Conservation (phyloP, 2,888 invertebrate genomes). For the Tubulanus polymorphus region DNA sequence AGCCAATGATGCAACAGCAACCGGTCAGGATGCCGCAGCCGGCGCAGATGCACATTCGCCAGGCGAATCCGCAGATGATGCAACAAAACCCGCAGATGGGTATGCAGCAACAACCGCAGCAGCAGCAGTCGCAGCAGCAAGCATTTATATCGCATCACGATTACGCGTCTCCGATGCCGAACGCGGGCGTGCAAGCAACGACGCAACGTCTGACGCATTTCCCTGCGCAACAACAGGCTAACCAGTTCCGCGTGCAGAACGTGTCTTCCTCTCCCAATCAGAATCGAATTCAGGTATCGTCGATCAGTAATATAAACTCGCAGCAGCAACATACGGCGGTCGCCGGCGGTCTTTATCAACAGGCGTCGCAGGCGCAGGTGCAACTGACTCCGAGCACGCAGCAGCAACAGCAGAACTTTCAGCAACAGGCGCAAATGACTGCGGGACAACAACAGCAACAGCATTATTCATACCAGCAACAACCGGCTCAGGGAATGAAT, state of each 20-base stretch:
- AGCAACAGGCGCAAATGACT: neutral
- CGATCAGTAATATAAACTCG: neutral
- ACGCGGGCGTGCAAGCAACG: slow-evolving; percentile 19
- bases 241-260: slow-evolving; percentile 26
- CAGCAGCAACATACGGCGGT: neutral
- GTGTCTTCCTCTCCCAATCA: slow-evolving; percentile 23
- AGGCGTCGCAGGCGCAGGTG: neutral
- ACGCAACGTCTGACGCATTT: slow-evolving; percentile 19
- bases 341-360: neutral
- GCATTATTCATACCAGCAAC: slow-evolving; percentile 6
- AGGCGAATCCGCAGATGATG: neutral
- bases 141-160: slow-evolving; percentile 30
- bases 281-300: slow-evolving; percentile 8
- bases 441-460: neutral
- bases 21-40: slow-evolving; percentile 10
- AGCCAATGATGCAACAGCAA: slow-evolving; percentile 5
- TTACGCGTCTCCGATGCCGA: slow-evolving; percentile 26
- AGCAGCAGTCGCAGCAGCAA: slow-evolving; percentile 9
- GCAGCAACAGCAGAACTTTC: neutral
- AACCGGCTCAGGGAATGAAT: slow-evolving; percentile 5
- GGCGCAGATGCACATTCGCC: slow-evolving; percentile 10
- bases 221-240: slow-evolving; percentile 12
- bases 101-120: slow-evolving; percentile 11
- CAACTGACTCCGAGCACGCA: neutral
- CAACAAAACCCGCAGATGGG: slow-evolving; percentile 12